These are phyloP conservation scores for Lophotriccus pileatus DNA, from an alignment of 2,797 vertebrate genomes.

Conservation along the genomic window DNA sequence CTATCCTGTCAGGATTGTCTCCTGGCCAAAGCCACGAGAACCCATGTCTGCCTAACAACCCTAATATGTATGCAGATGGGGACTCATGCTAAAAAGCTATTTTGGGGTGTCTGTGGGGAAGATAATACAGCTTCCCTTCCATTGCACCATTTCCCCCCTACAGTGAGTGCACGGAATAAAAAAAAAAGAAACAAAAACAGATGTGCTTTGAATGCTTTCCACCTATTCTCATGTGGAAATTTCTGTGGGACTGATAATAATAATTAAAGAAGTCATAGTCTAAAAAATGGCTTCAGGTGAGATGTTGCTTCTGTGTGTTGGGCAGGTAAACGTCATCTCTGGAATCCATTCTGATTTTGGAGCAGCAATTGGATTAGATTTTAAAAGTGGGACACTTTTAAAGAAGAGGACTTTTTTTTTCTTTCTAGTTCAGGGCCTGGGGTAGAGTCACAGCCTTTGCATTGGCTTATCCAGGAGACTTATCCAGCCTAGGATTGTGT, in stretches of 20 bases:
- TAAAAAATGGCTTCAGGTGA: neutral
- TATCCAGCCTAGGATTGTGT: neutral
- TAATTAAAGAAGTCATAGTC: neutral
- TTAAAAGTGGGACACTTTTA: neutral
- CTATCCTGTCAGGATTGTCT: neutral
- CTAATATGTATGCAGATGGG: neutral
- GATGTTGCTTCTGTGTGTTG: neutral
- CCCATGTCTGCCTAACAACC: neutral
- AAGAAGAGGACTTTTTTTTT: fast-evolving
- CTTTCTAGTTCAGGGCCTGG: neutral
- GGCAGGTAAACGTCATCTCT: neutral
- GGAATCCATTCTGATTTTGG: neutral
- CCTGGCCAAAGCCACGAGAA: neutral
- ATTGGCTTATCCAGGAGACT: neutral
- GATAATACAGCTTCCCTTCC: neutral
- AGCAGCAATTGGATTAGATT: neutral
- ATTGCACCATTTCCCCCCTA: neutral
- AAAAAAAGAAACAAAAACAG: constrained; percentile 22
- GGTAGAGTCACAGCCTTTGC: neutral
- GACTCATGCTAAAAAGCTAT: neutral
- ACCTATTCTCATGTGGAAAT: neutral
- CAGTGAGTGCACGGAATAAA: neutral
- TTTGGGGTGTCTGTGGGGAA: neutral
- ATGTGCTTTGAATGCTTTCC: constrained; percentile 27
- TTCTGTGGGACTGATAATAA: neutral